A percentile compares a stretch with the other conserved stretches of the same genome.
phyloP scores from a whole-genome alignment of 2,888 invertebrate species.

The Cryptocheilus praepositus region DNA sequence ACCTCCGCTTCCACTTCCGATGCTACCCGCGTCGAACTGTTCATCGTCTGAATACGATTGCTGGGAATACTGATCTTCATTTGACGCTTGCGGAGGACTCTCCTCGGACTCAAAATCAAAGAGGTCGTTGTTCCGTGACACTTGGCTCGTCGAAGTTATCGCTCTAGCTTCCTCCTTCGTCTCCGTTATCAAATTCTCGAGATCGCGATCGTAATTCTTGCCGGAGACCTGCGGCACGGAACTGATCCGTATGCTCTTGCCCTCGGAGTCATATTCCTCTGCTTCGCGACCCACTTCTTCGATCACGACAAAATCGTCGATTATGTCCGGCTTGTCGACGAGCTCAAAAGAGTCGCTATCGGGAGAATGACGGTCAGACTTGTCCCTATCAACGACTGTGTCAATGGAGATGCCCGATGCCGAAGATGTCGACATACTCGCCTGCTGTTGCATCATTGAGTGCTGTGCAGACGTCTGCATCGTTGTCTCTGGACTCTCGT shows the following conservation, averaged over 20 bases:
- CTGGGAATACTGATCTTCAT: slow-evolving; percentile 69
- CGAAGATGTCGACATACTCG: slow-evolving; percentile 71
- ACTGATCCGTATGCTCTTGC: slow-evolving; percentile 85
- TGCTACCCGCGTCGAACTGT: slow-evolving; percentile 66
- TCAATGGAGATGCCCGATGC: slow-evolving; percentile 69
- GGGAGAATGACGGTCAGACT: slow-evolving; percentile 79
- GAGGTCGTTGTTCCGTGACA: slow-evolving; percentile 55
- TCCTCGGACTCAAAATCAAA: slow-evolving; percentile 73
- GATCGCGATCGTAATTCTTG: slow-evolving; percentile 78
- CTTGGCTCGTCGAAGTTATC: slow-evolving; percentile 35
- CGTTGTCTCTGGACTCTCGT: slow-evolving; percentile 44
- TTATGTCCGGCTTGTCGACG: slow-evolving; percentile 89
- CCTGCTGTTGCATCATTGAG: slow-evolving; percentile 71
- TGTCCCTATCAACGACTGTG: slow-evolving; percentile 69
- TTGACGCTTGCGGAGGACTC: slow-evolving; percentile 71
- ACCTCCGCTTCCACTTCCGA: too few species aligned
- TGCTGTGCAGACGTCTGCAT: slow-evolving; percentile 71
- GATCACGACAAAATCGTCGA: slow-evolving; percentile 91
- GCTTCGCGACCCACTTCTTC: slow-evolving; percentile 93
- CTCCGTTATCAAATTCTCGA: slow-evolving; percentile 74
- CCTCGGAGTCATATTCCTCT: slow-evolving; percentile 87
- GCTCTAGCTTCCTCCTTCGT: slow-evolving; percentile 44
- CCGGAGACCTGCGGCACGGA: slow-evolving; percentile 74
- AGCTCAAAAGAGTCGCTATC: slow-evolving; percentile 91
- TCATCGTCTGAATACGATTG: slow-evolving; percentile 72